phyloP scores from a whole-genome alignment of 2,888 invertebrate species.

The Gortyna flavago region DNA sequence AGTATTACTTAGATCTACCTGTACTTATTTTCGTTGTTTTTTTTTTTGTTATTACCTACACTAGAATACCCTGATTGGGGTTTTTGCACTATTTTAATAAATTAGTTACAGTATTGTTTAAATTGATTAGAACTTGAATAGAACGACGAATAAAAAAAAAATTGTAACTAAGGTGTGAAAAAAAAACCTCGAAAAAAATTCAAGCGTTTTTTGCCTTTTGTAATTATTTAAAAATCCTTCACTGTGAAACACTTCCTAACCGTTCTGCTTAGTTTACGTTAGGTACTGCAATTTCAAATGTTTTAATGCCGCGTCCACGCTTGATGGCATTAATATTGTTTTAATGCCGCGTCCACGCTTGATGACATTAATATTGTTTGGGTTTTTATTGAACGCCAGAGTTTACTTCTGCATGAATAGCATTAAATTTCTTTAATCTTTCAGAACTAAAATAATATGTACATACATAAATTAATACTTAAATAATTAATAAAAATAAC shows the following conservation, averaged over 20 bases:
- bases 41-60: neutral
- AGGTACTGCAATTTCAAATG: neutral
- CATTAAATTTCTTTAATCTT: neutral
- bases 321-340: conserved; percentile 5
- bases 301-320: neutral
- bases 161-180: neutral
- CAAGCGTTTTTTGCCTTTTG: neutral
- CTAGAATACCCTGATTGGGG: neutral
- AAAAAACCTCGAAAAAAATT: neutral
- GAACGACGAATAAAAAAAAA: no score
- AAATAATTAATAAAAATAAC: no score
- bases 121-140: no score
- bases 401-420: neutral
- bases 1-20: no score
- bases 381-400: neutral
- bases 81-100: neutral
- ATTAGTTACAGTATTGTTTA: neutral
- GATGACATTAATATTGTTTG: neutral
- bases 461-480: neutral
- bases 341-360: neutral
- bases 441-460: neutral
- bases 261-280: conserved; percentile 5
- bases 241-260: neutral
- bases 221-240: neutral
- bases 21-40: neutral